Base-by-base conservation (phyloP, 2,113 vertebrate genomes). In the Actenoides hombroni region DNA sequence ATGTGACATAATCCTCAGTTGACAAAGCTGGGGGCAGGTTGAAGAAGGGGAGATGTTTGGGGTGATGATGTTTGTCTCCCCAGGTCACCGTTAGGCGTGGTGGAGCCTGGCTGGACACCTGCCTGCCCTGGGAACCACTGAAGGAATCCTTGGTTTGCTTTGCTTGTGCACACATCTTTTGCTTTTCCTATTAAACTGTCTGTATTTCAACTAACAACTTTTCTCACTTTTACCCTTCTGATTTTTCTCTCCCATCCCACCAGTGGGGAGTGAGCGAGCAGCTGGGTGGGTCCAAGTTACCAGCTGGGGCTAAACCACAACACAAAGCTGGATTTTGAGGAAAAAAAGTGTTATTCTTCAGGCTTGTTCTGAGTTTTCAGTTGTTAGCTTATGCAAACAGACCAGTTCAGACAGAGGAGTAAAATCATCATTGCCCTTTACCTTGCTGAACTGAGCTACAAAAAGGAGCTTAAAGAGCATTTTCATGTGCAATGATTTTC, bases 71-170 rank as follows among this genome's bases (percentile, higher is more conserved):
- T 60, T 70, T 76, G 17, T 46, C 68, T 48, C 60, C 67, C 29
- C n/a, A 59, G 8, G 44, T 40, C 49, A 35, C 21, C 0, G 0
- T 48, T 35, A 15, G 2, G 7, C 0, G 0, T 31, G 20, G 6
- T 64, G 21, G 35, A 56, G 11, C 28, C 10, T 37, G 63, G 63
- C 24, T 16, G 15, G 28, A 57, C 64, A 35, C 57, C 57, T 64
- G 33, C 42, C 35, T 70, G 9, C n/a, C 0, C 2, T 49, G 33
- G 37, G 49, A 76, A 46, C 12, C 26, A 42, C 24, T 29, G 44
- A 86, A 70, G 39, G 2, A 76, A 65, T 86, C 9, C 42, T 35
- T 46, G n/a, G 4, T 77, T 46, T 65, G 18, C n/a, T 79, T 49
- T 79, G 63, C 46, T 79, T 68, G 33, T 21, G n/a, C 0, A 0